These are phyloP conservation scores for Etheostoma nigrum DNA, from an alignment of 2,797 vertebrate species.

Conservation along the genomic window DNA sequence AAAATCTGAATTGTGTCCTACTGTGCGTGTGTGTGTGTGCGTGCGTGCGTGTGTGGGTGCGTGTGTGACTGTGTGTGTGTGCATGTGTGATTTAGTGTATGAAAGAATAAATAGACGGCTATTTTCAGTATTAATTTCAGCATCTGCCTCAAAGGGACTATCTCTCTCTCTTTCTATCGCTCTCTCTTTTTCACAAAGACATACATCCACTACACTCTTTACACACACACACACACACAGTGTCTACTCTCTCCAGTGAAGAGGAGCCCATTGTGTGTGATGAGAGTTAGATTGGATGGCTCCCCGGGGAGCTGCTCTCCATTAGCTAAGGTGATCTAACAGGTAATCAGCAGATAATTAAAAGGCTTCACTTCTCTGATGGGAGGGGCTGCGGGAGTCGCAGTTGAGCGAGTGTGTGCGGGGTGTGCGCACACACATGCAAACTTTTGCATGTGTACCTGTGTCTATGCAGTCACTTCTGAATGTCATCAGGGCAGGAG, in stretches of 20 bases:
- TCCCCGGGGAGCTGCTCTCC: conserved; percentile 87
- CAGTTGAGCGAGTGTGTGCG: conserved; percentile 25
- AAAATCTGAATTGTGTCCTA: conserved; percentile 33
- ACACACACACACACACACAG: conserved; percentile 30
- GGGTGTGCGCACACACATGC: conserved; percentile 7
- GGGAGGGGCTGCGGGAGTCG: conserved; percentile 76
- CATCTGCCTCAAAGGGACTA: conserved; percentile 82
- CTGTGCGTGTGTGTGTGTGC: conserved; percentile 26
- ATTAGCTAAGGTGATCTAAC: conserved; percentile 91
- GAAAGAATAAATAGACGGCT: conserved; percentile 85
- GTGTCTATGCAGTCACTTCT: conserved; percentile 60
- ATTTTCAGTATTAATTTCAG: conserved; percentile 85
- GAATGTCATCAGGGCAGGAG: conserved; percentile 71
- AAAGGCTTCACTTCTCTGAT: conserved; percentile 85
- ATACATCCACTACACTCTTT: conserved; percentile 17
- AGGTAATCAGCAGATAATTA: conserved; percentile 92
- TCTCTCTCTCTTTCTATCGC: conserved; percentile 51
- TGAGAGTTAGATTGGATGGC: conserved; percentile 89
- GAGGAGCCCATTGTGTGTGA: conserved; percentile 87
- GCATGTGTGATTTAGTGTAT: conserved; percentile 76
- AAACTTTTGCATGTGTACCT: conserved; percentile 61
- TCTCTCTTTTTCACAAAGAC: conserved; percentile 9
- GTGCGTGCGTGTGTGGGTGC: conserved; percentile 40
- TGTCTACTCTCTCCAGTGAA: conserved; percentile 81
- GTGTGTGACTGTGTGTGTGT: conserved; percentile 27